phyloP scores from a whole-genome alignment of 2,113 vertebrate genomes.

The Phoenicopterus ruber region DNA sequence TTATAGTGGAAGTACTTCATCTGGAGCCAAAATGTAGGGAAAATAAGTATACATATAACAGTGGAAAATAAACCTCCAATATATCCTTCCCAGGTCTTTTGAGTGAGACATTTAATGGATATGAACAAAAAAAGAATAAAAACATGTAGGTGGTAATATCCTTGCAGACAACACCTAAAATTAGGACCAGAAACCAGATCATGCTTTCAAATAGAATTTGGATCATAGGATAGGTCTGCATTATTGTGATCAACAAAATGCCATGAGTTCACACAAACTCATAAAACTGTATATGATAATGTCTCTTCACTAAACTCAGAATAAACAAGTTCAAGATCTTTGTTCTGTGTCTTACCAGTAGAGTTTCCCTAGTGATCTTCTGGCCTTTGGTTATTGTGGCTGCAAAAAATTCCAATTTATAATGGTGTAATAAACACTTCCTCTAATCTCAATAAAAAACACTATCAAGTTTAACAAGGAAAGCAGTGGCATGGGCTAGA shows the following conservation, averaged over 20 bases:
- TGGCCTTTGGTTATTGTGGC: background rate
- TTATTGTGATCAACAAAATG: background rate
- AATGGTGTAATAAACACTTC: background rate
- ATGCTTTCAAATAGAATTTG: background rate
- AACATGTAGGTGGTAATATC: background rate
- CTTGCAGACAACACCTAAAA: background rate
- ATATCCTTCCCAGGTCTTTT: background rate
- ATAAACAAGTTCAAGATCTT: background rate
- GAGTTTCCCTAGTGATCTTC: background rate
- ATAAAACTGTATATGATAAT: background rate
- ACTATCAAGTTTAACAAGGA: background rate
- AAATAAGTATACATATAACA: background rate
- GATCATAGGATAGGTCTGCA: background rate
- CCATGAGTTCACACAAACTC: background rate
- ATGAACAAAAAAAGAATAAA: background rate
- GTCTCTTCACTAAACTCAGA: background rate
- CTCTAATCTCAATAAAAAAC: background rate
- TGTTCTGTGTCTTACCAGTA: background rate
- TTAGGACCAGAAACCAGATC: background rate
- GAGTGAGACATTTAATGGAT: background rate
- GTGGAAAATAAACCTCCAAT: background rate
- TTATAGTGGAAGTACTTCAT: background rate
- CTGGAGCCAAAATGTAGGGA: background rate
- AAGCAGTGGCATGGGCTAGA: background rate
- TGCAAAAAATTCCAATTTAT: background rate